Evolutionary conservation across 1,140 invertebrate genomes (phyloP).

Genomic region (Drosophila bifasciata): DNA sequence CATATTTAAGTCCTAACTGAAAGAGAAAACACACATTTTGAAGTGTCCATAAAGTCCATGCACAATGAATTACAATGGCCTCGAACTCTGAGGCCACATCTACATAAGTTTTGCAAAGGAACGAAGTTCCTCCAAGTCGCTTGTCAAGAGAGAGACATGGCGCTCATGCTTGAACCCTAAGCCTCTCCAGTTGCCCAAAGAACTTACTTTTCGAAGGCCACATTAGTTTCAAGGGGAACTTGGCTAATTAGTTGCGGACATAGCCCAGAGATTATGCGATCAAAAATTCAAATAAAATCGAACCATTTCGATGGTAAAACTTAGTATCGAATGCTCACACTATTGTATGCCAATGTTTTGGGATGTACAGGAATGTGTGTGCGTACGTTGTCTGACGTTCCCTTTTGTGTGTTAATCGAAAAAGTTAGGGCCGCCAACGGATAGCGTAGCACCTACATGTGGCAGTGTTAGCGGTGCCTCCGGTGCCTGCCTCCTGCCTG

Average conservation of each 20-base stretch:
- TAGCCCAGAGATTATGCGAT: background rate
- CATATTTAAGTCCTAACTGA: too few species aligned
- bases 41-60: too few species aligned
- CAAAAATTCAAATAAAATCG: slow-evolving; percentile 1
- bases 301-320: background rate
- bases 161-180: too few species aligned
- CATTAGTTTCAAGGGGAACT: slow-evolving; percentile 4
- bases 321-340: slow-evolving; percentile 35
- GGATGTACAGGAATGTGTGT: background rate
- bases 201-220: too few species aligned
- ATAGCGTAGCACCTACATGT: background rate
- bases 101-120: too few species aligned
- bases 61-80: too few species aligned
- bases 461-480: background rate
- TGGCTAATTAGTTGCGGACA: slow-evolving; percentile 25
- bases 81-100: too few species aligned
- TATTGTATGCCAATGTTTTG: slow-evolving; percentile 42
- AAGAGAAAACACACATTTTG: too few species aligned
- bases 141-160: too few species aligned
- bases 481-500: background rate
- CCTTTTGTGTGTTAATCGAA: slow-evolving; percentile 66
- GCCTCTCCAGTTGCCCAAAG: too few species aligned
- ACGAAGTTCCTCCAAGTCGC: too few species aligned
- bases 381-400: slow-evolving; percentile 18
- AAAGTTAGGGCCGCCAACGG: slow-evolving; percentile 47